Percentiles rank a stretch among this genome's conserved stretches.
These are phyloP conservation scores for Poeciliopsis prolifica DNA, from an alignment of 2,113 vertebrate genomes.

Conservation along the genomic window DNA sequence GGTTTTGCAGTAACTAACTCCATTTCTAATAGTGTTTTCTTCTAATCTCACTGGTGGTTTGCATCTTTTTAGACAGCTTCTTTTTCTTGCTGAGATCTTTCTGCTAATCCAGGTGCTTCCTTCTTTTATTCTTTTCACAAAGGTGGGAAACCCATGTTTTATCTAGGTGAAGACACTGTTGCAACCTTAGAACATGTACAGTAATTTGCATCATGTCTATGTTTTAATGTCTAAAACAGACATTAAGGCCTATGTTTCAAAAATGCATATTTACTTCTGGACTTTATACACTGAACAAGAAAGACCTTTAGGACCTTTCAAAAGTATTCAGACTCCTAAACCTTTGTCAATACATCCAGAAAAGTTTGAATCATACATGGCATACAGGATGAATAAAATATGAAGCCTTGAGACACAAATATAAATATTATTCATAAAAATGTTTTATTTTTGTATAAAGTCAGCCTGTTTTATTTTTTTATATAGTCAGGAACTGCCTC, in stretches of 20 bases:
- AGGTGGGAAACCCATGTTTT: conserved; percentile 1
- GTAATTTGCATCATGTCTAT: conserved; percentile 5
- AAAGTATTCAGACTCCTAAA: not conserved
- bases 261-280: too few species aligned
- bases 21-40: conserved; percentile 39
- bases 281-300: not conserved
- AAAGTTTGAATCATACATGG: too few species aligned
- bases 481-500: conserved; percentile 20
- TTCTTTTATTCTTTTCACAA: not conserved
- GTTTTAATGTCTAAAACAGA: too few species aligned
- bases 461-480: not conserved
- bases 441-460: conserved; percentile 18
- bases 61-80: not conserved
- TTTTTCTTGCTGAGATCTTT: conserved; percentile 21
- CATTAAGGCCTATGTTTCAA: too few species aligned
- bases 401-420: not conserved
- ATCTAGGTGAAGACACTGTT: conserved; percentile 10
- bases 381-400: not conserved
- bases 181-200: not conserved
- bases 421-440: conserved; percentile 32
- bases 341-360: too few species aligned
- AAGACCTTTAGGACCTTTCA: not conserved
- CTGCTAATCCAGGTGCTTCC: not conserved
- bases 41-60: conserved; percentile 6
- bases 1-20: conserved; percentile 36